A percentile compares a stretch with the other conserved stretches of the same genome.
phyloP scores from a whole-genome alignment of 1,140 invertebrate genomes.

The Eulimnadia texana region DNA sequence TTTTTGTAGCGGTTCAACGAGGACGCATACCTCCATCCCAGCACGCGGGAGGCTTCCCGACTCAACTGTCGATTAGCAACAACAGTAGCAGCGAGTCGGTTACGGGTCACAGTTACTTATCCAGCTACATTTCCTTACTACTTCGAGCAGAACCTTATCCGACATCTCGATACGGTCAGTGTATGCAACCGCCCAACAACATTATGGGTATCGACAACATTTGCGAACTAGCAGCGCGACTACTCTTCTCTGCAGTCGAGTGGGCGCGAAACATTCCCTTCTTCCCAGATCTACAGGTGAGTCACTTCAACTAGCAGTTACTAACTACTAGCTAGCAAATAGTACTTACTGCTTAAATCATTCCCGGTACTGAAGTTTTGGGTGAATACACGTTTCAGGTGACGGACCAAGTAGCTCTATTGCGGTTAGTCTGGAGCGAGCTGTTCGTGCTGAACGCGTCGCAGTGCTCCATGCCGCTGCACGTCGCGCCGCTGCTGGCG shows the following conservation, averaged over 20 bases:
- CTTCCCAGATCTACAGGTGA: conserved; percentile 78
- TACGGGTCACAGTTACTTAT: conserved; percentile 84
- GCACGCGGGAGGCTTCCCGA: conserved; percentile 42
- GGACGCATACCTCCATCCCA: conserved; percentile 88
- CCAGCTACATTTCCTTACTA: conserved; percentile 87
- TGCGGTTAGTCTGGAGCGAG: conserved; percentile 92
- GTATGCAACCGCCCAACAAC: conserved; percentile 80
- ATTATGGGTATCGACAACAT: conserved; percentile 96
- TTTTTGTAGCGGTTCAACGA: conserved; percentile 85
- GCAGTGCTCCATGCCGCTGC: conserved; percentile 93
- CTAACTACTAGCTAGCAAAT: neutral
- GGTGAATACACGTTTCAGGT: conserved; percentile 26
- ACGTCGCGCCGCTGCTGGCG: conserved; percentile 84
- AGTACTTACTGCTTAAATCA: neutral
- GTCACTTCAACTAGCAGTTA: neutral
- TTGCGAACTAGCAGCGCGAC: conserved; percentile 85
- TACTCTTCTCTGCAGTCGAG: conserved; percentile 91
- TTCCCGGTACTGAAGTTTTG: neutral
- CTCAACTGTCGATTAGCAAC: conserved; percentile 63
- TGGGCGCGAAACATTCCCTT: conserved; percentile 97
- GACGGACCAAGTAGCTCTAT: conserved; percentile 74
- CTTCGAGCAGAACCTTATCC: conserved; percentile 92
- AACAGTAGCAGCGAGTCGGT: conserved; percentile 55
- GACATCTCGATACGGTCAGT: conserved; percentile 83
- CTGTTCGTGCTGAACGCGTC: conserved; percentile 94